phyloP scores from a whole-genome alignment of 2,113 vertebrate genomes.

The Chauna torquata region DNA sequence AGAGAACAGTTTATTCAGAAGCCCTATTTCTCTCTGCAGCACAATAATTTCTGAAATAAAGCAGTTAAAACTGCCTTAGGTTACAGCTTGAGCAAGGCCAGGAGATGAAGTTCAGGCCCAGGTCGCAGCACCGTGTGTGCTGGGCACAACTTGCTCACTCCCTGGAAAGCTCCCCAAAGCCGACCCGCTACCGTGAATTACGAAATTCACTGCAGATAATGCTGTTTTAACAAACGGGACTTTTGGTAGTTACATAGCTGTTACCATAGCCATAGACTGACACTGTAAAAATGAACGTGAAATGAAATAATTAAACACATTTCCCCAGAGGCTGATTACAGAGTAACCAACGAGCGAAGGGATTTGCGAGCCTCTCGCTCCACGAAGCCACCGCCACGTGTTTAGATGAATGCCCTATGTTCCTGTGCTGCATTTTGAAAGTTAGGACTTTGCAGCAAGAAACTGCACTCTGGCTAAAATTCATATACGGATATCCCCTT shows the following conservation, averaged over 20 bases:
- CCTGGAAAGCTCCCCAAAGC: background rate
- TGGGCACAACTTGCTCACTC: too few relatives aligned
- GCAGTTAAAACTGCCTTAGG: background rate
- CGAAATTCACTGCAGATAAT: background rate
- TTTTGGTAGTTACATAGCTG: background rate
- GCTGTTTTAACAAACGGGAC: background rate
- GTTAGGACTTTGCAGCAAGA: background rate
- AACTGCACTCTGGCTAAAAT: conserved; percentile 42
- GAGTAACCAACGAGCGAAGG: background rate
- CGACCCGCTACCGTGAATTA: background rate
- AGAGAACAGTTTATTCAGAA: background rate
- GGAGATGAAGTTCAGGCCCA: background rate
- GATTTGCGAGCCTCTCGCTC: background rate
- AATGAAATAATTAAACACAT: background rate
- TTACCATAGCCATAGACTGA: background rate
- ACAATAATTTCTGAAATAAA: background rate
- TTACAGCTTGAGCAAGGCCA: background rate
- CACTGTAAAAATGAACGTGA: background rate
- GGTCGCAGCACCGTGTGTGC: accelerated
- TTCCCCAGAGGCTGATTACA: background rate
- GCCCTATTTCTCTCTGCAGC: background rate
- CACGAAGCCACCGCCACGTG: accelerated
- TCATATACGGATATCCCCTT: conserved; percentile 48
- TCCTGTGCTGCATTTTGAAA: background rate
- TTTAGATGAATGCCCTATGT: background rate